Percentiles rank a stretch among this genome's conserved stretches.
These are phyloP conservation scores for Actinostola sp. DNA, from an alignment of 92 coral and sea anemone species.

Conservation along the genomic window DNA sequence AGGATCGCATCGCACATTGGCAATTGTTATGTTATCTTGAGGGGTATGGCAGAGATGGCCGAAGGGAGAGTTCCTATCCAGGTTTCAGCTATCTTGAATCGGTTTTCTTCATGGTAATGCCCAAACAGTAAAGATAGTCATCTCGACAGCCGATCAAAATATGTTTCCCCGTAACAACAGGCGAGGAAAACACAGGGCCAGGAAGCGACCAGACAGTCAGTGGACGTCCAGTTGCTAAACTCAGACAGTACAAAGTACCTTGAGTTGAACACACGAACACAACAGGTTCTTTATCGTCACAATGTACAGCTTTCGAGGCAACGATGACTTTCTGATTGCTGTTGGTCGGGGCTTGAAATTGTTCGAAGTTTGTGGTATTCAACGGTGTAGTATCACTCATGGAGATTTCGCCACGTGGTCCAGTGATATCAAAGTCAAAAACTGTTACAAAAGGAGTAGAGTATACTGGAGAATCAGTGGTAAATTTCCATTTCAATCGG, in stretches of 20 bases:
- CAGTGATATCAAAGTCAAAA: neutral
- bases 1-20: no score
- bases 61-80: no score
- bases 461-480: slow-evolving; percentile 77
- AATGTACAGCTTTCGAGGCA: neutral
- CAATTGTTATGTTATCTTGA: no score
- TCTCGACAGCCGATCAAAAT: slow-evolving; percentile 86
- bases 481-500: slow-evolving; percentile 63
- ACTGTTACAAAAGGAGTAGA: slow-evolving; percentile 75
- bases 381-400: neutral
- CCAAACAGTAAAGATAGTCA: slow-evolving; percentile 75
- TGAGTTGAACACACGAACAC: slow-evolving; percentile 67
- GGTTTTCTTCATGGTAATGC: neutral
- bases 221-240: slow-evolving; percentile 47
- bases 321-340: neutral
- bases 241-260: slow-evolving; percentile 75
- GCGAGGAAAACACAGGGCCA: slow-evolving; percentile 97
- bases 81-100: neutral
- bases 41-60: no score
- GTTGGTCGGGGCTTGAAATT: no score
- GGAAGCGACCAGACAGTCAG: slow-evolving; percentile 66
- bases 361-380: neutral
- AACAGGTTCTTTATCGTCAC: neutral
- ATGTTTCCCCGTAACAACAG: slow-evolving; percentile 59
- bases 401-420: neutral